Evolutionary conservation across 2,113 vertebrate species (phyloP), one percentile per base, ranked within the genome.

Genomic region (Apus apus): DNA sequence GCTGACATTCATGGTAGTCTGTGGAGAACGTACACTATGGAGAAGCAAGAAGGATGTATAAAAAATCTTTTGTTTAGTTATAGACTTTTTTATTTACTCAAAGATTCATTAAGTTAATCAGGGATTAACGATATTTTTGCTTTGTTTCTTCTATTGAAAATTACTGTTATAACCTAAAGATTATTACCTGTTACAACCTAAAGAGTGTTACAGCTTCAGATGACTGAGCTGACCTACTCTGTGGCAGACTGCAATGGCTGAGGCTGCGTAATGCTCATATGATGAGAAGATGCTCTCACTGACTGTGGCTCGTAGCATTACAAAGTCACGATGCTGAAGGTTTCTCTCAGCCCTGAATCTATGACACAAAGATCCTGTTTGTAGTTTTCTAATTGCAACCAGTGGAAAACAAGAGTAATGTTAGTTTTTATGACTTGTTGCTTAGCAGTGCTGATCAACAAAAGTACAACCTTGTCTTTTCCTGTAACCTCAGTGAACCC

Each of bases 391-490:
- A 93, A 94, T 92, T 95, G 83, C 54, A 76, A 57, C 67, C 51
- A 80, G 79, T 5, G 5, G 86, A 90, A 96, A 85, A 83, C 71
- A 79, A 95, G 82, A 57, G n/a, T 48, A 65, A 74, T 71, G 68
- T 74, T 87, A 91, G 94, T 92, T 94, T 89, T 91, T 89, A 67
- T 64, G 84, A 79, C 79, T 83, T 17, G 97, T 98, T 98, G 97
- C 98, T 97, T 95, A 97, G 98, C 97, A 98, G 97, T 97, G 0
- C 22, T 70, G 91, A 94, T 97, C 96, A 96, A 95, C 95, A 96
- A 53, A 57, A 78, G 66, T 79, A 26, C 80, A 88, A 57, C 91
- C 82, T 95, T 95, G 83, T 92, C 65, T 92, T 85, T 85, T 78
- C 34, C 75, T 76, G 90, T 93, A 73, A 95, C 93, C 92, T 83